Conservation (phyloP, 2,888 invertebrate genomes). For the Drosophila quinaria region DNA sequence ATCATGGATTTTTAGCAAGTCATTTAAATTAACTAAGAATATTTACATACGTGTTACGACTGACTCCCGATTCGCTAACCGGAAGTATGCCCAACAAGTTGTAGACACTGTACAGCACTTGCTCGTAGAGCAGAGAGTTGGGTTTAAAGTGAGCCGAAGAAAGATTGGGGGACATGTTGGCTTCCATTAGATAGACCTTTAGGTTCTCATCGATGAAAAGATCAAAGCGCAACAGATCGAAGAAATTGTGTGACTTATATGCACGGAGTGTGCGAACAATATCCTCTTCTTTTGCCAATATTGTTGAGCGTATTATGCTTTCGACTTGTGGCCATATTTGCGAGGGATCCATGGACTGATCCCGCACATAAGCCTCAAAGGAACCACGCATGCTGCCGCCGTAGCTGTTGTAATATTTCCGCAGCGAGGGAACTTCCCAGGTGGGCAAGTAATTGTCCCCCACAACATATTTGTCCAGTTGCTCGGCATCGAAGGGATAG, state of each 20-base stretch:
- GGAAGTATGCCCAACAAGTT: conserved; percentile 90
- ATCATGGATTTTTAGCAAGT: not conserved
- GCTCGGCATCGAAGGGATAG: conserved; percentile 93
- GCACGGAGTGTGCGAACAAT: conserved; percentile 88
- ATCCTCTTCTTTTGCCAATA: conserved; percentile 90
- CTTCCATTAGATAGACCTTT: conserved; percentile 96
- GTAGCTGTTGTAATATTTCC: conserved; percentile 89
- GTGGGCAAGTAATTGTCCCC: conserved; percentile 97
- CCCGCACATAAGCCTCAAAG: conserved; percentile 91
- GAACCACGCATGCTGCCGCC: conserved; percentile 95
- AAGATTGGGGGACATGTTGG: conserved; percentile 99
- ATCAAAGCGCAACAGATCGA: conserved; percentile 98
- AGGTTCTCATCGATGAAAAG: conserved; percentile 95
- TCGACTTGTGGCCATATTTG: conserved; percentile 93
- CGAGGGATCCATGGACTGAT: conserved; percentile 90
- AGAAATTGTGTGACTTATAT: conserved; percentile 90
- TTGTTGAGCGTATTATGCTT: conserved; percentile 90
- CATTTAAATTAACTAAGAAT: not conserved
- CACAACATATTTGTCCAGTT: conserved; percentile 96
- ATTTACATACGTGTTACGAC: conserved; percentile 35
- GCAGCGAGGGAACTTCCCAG: conserved; percentile 95
- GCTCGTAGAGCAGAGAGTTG: conserved; percentile 95
- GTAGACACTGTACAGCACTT: conserved; percentile 94
- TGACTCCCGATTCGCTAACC: conserved; percentile 56
- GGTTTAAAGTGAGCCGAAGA: conserved; percentile 96